These are phyloP conservation scores for Chelidonichthys spinosus DNA, from an alignment of 2,797 vertebrate species.

Conservation along the genomic window DNA sequence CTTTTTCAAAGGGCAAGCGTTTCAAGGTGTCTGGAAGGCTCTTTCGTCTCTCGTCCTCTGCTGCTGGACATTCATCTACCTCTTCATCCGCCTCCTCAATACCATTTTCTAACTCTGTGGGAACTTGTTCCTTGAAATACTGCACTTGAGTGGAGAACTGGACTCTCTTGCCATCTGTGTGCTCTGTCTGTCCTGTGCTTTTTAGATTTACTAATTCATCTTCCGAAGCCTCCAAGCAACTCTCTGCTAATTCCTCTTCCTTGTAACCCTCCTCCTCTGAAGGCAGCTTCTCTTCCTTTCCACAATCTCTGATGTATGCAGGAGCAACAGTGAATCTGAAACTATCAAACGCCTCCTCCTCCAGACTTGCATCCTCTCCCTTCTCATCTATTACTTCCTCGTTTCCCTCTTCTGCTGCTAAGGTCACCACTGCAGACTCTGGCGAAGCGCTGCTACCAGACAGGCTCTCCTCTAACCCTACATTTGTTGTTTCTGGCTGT, in stretches of 20 bases:
- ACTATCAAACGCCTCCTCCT: not conserved
- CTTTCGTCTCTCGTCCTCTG: not conserved
- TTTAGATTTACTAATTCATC: slow-evolving; percentile 8
- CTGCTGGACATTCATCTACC: slow-evolving; percentile 4
- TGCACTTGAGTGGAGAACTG: slow-evolving; percentile 55
- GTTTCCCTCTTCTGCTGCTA: slow-evolving; percentile 20
- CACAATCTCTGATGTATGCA: not conserved
- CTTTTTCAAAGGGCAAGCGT: slow-evolving; percentile 33
- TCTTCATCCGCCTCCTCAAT: slow-evolving; percentile 41
- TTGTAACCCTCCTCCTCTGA: not conserved
- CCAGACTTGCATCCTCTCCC: slow-evolving; percentile 8
- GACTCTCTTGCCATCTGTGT: slow-evolving; percentile 45
- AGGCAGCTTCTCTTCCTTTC: slow-evolving; percentile 2
- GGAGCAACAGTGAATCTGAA: slow-evolving; percentile 47
- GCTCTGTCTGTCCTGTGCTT: not conserved
- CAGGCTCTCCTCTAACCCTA: slow-evolving; percentile 18
- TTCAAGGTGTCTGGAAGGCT: not conserved
- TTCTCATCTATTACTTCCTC: slow-evolving; percentile 17
- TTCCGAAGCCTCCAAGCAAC: not conserved
- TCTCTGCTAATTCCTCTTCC: not conserved
- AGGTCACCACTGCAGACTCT: slow-evolving; percentile 40
- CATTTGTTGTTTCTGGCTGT: slow-evolving; percentile 9
- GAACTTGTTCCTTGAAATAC: slow-evolving; percentile 41
- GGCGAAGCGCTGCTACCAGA: slow-evolving; percentile 52
- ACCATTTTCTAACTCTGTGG: slow-evolving; percentile 19